These are phyloP conservation scores for Malurus melanocephalus DNA, from an alignment of 2,113 vertebrate species.

Conservation along the genomic window DNA sequence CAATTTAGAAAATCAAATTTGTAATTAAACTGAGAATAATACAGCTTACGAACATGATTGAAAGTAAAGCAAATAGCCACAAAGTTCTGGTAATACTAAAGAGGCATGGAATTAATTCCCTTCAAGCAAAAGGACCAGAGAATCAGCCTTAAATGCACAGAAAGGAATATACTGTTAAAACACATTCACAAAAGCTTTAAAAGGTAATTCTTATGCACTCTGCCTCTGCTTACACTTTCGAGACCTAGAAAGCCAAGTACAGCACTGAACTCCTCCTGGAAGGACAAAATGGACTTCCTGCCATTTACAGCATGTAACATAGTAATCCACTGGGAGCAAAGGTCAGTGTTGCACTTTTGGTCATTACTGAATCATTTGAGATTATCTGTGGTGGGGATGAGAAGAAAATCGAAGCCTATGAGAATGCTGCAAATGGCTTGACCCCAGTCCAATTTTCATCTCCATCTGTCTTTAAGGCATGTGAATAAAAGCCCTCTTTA, in stretches of 20 bases:
- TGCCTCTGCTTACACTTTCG: constrained; percentile 36
- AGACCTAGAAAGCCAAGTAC: constrained; percentile 41
- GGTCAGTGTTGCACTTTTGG: constrained; percentile 77
- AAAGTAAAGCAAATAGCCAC: not conserved
- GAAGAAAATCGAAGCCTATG: constrained; percentile 74
- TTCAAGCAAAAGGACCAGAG: not conserved
- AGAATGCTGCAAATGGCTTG: constrained; percentile 76
- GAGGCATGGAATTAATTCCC: not conserved
- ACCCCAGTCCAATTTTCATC: constrained; percentile 77
- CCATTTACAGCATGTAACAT: constrained; percentile 74
- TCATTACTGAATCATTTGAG: constrained; percentile 79
- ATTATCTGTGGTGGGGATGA: constrained; percentile 70
- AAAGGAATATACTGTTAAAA: constrained; percentile 7
- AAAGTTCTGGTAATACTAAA: not conserved
- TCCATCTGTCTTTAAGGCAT: constrained; percentile 70
- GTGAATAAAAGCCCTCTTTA: constrained; percentile 62
- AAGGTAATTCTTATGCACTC: constrained; percentile 41
- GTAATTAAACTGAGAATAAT: not conserved
- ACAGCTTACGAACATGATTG: not conserved
- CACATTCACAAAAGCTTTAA: constrained; percentile 52
- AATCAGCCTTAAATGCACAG: not conserved
- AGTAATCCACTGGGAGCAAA: constrained; percentile 74
- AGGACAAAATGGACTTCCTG: constrained; percentile 72
- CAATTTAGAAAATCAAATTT: not conserved
- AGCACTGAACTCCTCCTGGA: constrained; percentile 52